Conservation (phyloP, 2,797 vertebrate genomes). For the Pempheris klunzingeri region DNA sequence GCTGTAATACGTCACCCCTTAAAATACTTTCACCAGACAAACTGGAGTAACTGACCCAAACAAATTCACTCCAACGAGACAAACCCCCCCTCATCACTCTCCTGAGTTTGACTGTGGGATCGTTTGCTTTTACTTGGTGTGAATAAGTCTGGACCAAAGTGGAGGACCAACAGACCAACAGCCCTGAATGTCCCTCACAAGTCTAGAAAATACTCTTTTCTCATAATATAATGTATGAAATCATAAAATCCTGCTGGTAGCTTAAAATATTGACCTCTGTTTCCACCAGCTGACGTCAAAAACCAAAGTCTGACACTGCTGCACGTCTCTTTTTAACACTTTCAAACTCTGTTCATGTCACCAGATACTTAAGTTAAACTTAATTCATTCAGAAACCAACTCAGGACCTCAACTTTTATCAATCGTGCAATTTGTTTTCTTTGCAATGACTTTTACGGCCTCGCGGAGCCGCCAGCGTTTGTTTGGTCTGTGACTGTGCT, state of each 20-base stretch:
- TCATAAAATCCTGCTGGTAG: no score
- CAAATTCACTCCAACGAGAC: no score
- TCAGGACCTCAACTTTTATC: neutral
- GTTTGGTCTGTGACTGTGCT: neutral
- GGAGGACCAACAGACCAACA: no score
- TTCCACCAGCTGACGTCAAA: neutral
- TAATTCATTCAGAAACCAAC: neutral
- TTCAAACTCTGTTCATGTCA: neutral
- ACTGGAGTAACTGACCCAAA: no score
- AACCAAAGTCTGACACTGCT: neutral
- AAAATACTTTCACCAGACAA: no score
- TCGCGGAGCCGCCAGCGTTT: no score
- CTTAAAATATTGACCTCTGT: neutral
- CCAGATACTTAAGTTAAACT: neutral
- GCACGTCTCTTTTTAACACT: neutral
- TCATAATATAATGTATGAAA: neutral
- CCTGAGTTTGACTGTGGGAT: no score
- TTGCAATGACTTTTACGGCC: neutral
- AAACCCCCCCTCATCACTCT: no score
- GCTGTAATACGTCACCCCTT: no score
- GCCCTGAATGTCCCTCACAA: no score
- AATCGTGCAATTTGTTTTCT: neutral
- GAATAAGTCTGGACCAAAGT: neutral
- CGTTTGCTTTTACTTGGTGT: no score
- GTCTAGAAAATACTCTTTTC: no score